Evolutionary conservation across 2,888 invertebrate genomes (phyloP).

Genomic region (Acanthopleura granulata): DNA sequence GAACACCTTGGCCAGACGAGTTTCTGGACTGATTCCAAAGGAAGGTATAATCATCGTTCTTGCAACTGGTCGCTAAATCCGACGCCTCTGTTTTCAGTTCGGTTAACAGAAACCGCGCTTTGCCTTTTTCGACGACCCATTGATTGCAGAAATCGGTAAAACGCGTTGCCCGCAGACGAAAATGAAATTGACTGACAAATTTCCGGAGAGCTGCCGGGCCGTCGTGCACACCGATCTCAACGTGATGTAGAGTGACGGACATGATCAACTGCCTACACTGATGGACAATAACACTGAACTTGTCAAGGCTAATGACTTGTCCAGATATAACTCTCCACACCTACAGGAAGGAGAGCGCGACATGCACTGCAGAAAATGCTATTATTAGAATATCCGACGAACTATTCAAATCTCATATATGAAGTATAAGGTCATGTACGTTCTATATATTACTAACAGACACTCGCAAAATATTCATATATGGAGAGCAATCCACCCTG

Average conservation of each 20-base stretch:
- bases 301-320: too few relatives aligned
- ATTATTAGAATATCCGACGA: too few relatives aligned
- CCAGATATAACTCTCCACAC: too few relatives aligned
- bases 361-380: too few relatives aligned
- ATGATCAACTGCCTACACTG: background rate
- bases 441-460: too few relatives aligned
- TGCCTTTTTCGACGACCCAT: constrained; percentile 55
- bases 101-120: constrained; percentile 60
- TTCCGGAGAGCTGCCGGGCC: constrained; percentile 47
- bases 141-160: constrained; percentile 40
- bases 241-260: constrained; percentile 54
- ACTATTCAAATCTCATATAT: too few relatives aligned
- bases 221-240: constrained; percentile 64
- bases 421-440: too few relatives aligned
- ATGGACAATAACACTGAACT: too few relatives aligned
- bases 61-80: background rate
- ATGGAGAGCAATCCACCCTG: too few relatives aligned
- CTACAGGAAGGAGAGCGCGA: too few relatives aligned
- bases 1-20: background rate
- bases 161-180: constrained; percentile 47
- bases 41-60: background rate
- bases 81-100: constrained; percentile 33
- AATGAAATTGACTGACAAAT: constrained; percentile 54
- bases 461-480: too few relatives aligned
- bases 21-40: background rate